phyloP scores from a whole-genome alignment of 2,113 vertebrate genomes.

The Callopanchax toddi region DNA sequence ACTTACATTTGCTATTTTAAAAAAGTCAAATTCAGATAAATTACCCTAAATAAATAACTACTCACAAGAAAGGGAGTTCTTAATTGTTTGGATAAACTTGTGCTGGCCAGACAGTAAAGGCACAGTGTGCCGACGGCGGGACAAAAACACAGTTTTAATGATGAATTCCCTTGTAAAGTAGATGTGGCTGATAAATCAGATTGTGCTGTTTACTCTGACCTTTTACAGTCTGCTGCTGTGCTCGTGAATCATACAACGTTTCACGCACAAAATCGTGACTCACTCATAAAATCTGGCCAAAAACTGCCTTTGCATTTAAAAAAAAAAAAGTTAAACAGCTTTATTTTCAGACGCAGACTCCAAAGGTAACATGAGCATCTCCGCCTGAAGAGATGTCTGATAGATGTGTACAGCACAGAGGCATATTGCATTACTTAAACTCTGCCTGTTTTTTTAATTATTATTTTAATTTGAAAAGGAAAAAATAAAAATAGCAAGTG shows the following conservation, averaged over 20 bases:
- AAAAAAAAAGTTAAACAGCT: slow-evolving; percentile 1
- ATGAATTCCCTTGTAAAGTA: background rate
- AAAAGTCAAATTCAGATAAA: background rate
- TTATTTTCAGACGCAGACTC: no score
- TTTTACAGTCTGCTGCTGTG: background rate
- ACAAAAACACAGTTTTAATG: background rate
- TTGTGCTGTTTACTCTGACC: background rate
- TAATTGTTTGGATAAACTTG: background rate
- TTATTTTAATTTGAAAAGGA: background rate
- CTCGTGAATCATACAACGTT: background rate
- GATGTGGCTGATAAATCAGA: background rate
- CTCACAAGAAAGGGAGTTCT: no score
- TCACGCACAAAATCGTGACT: background rate
- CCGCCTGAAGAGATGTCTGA: background rate
- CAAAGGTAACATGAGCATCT: no score
- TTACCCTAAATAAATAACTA: background rate
- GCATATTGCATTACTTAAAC: background rate
- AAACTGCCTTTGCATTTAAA: background rate
- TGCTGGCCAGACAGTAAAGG: background rate
- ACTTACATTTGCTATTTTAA: background rate
- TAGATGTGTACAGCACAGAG: background rate
- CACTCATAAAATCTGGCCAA: background rate
- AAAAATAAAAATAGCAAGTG: background rate
- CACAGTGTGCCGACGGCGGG: background rate
- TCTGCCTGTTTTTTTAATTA: background rate